Evolutionary conservation across 2,113 vertebrate genomes (phyloP), one percentile per base, ranked within the genome.

Genomic region (Perccottus glenii): DNA sequence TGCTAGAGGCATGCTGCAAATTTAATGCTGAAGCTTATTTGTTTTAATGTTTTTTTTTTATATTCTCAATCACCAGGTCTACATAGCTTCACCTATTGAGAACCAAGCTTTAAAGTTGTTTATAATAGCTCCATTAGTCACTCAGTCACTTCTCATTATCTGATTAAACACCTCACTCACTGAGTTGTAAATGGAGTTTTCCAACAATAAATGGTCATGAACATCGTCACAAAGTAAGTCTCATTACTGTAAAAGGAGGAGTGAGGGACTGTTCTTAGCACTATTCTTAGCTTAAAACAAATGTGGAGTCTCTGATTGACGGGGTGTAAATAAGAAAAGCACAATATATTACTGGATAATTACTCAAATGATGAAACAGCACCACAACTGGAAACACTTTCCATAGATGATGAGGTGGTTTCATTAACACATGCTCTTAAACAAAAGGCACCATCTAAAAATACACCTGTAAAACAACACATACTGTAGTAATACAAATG

Each of bases 321-420:
- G 36, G 33, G 38, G 52, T 55, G 52, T 55, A 55, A 55, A 55
- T 55, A 55, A 55, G 52, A 36, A 53, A 53, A 53, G 51, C 51
- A 35, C 32, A 36, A 11, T 52, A 52, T 52, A 52, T 33, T 27
- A 33, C 12, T 14, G 32, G 32, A 12, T 55, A 55, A 55, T 55
- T 35, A 55, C 19, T 27, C 19, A 27, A 27, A 27, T 27, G 19
- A 27, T 27, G 52, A 36, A 32, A 55, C 52, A 55, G 35, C 14
- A 55, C 33, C 19, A 27, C 19, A 27, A 27, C 19, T 27, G 19
- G 19, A 27, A 27, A 27, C 3, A n/a, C 19, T 27, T 27, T 27
- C 19, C 19, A 27, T n/a, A n/a, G n/a, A n/a, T 27, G 19, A 27
- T 27, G 19, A 27, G 19, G 19, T 27, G 19, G 19, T 27, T 27